Conservation (phyloP, 1,140 invertebrate genomes). For the Drosophila repletoides region DNA sequence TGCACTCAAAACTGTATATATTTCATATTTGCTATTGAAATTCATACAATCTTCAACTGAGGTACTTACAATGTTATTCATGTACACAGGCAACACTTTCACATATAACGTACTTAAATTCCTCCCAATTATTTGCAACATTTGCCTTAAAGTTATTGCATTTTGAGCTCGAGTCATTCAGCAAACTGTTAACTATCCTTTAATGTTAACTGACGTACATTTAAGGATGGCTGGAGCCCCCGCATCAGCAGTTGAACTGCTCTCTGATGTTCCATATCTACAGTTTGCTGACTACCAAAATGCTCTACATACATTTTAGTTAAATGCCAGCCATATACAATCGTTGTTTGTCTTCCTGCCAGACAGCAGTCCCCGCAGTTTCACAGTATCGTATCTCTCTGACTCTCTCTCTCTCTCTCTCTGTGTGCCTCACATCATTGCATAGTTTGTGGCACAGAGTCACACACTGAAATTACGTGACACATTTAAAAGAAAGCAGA, state of each 20-base stretch:
- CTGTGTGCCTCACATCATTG: constrained; percentile 3
- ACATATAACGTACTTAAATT: background rate
- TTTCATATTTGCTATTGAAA: no score
- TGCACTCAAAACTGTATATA: no score
- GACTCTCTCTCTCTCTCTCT: background rate
- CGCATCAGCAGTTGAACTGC: constrained; percentile 1
- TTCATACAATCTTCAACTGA: no score
- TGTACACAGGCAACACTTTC: background rate
- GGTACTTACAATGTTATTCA: no score
- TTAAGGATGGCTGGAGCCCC: constrained; percentile 10
- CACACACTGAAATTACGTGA: constrained; percentile 68
- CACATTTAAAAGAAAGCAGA: constrained; percentile 79
- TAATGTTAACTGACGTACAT: constrained; percentile 71
- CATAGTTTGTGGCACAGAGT: constrained; percentile 11
- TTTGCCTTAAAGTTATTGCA: constrained; percentile 9
- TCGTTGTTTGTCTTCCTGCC: constrained; percentile 36
- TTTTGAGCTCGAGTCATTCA: constrained; percentile 17
- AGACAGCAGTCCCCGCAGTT: constrained; percentile 8
- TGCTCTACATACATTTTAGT: constrained; percentile 72
- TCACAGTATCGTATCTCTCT: no score
- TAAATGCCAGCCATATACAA: constrained; percentile 77
- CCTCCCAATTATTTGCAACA: background rate
- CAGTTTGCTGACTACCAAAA: constrained; percentile 48
- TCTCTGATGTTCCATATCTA: background rate
- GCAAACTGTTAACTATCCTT: constrained; percentile 68